phyloP scores from a whole-genome alignment of 2,113 vertebrate species.

The Dryoscopus gambensis region DNA sequence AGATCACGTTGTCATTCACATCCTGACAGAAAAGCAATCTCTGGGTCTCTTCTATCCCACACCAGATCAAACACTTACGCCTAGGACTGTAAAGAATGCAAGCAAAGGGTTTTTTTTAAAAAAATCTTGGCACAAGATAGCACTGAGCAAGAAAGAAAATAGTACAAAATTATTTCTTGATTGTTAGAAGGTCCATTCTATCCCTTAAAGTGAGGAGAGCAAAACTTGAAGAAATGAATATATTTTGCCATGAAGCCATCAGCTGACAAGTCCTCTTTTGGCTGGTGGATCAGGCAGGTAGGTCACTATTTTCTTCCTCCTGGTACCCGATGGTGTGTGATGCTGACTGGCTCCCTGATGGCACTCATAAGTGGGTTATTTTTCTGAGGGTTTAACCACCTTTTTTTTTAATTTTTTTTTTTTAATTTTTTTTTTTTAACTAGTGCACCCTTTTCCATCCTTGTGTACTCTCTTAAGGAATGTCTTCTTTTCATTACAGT shows the following conservation, averaged over 20 bases:
- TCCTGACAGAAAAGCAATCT: conserved; percentile 59
- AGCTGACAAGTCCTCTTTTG: conserved; percentile 45
- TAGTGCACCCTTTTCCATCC: not conserved
- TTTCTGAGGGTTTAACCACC: not conserved
- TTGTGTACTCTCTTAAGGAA: not conserved
- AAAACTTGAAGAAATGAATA: conserved; percentile 34
- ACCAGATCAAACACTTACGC: conserved; percentile 22
- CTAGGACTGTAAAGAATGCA: conserved; percentile 61
- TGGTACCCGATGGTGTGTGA: accelerated
- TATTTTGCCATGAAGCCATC: conserved; percentile 69
- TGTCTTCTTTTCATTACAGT: not conserved
- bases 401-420: not conserved
- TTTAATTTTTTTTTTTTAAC: not conserved
- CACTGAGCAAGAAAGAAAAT: conserved; percentile 63
- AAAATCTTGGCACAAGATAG: conserved; percentile 75
- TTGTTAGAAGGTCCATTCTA: conserved; percentile 62
- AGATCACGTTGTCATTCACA: conserved; percentile 59
- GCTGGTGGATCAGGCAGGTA: not conserved
- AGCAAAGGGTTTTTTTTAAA: conserved; percentile 49
- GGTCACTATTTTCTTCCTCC: not conserved
- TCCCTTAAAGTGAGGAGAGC: conserved; percentile 44
- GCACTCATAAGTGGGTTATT: not conserved
- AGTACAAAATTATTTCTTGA: conserved; percentile 68
- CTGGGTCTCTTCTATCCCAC: conserved; percentile 68
- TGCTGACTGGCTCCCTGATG: not conserved